These are phyloP conservation scores for Ibidorhyncha struthersii DNA, from an alignment of 2,113 vertebrate genomes.

Conservation along the genomic window DNA sequence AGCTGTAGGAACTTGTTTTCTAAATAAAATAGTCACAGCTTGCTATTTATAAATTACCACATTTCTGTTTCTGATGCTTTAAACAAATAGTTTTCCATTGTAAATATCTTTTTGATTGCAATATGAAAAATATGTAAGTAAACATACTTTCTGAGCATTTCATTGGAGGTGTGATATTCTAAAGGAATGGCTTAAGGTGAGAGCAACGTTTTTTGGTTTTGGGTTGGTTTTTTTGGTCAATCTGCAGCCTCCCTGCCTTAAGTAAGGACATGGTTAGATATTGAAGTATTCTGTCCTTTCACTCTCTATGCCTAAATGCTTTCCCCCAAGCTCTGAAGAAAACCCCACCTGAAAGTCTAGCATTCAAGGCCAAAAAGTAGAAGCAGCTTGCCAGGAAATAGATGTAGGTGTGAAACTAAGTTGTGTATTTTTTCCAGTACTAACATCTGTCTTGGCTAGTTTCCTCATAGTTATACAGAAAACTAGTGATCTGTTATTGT, in stretches of 20 bases:
- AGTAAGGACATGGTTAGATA: background rate
- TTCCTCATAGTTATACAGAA: background rate
- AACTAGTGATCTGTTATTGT: background rate
- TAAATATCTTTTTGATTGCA: background rate
- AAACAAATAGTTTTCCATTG: background rate
- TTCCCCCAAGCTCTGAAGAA: background rate
- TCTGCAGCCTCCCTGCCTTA: background rate
- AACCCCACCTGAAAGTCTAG: background rate
- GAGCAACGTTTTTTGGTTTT: background rate
- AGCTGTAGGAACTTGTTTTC: background rate
- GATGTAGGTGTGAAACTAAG: background rate
- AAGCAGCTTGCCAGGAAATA: background rate
- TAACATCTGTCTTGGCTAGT: background rate
- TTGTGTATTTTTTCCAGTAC: background rate
- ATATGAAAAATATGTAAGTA: background rate
- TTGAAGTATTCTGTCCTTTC: background rate
- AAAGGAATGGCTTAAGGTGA: background rate
- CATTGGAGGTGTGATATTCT: background rate
- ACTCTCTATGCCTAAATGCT: background rate
- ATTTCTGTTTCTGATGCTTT: background rate
- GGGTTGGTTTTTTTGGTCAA: accelerated
- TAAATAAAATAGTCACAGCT: background rate
- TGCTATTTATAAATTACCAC: background rate
- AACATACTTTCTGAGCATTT: background rate
- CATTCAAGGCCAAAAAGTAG: background rate